Percentiles rank a stretch among this genome's conserved stretches.
phyloP scores from a whole-genome alignment of 2,888 invertebrate genomes.

The Aleiodes testaceus region DNA sequence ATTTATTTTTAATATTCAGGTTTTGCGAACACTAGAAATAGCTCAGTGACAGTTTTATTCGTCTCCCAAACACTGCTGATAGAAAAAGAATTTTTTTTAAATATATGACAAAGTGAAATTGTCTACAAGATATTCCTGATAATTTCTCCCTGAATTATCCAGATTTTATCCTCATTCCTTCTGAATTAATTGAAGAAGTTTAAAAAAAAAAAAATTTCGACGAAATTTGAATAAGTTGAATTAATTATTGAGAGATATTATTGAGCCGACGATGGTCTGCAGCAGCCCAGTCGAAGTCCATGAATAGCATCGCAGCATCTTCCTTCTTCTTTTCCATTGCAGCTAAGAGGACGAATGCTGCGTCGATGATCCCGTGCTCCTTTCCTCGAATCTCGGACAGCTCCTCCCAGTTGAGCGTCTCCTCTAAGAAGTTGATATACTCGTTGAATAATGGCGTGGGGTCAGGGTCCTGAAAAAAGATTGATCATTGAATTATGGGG shows the following conservation, averaged over 20 bases:
- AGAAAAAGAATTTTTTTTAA: not conserved
- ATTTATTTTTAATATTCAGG: conserved; percentile 9
- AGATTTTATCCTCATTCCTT: not conserved
- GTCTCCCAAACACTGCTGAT: conserved; percentile 6
- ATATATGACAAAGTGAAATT: not conserved
- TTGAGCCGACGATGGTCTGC: too few relatives aligned
- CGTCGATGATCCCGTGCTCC: too few relatives aligned
- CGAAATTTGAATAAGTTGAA: conserved; percentile 17
- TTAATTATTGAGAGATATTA: conserved; percentile 32
- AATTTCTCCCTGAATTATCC: conserved; percentile 1
- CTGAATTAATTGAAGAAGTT: conserved; percentile 27
- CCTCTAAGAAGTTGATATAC: too few relatives aligned
- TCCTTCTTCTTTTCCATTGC: too few relatives aligned
- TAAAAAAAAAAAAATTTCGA: conserved; percentile 10
- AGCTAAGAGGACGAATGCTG: too few relatives aligned
- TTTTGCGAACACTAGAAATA: conserved; percentile 31
- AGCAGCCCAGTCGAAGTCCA: too few relatives aligned
- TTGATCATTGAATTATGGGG: too few relatives aligned
- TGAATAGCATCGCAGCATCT: too few relatives aligned
- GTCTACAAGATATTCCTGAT: not conserved
- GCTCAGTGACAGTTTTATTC: conserved; percentile 22
- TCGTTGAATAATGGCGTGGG: too few relatives aligned
- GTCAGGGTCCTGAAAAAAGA: too few relatives aligned
- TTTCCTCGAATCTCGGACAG: too few relatives aligned
- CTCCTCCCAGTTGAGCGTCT: too few relatives aligned